Evolutionary conservation across 2,113 vertebrate genomes (phyloP).

Genomic region (Crotalus helleri): DNA sequence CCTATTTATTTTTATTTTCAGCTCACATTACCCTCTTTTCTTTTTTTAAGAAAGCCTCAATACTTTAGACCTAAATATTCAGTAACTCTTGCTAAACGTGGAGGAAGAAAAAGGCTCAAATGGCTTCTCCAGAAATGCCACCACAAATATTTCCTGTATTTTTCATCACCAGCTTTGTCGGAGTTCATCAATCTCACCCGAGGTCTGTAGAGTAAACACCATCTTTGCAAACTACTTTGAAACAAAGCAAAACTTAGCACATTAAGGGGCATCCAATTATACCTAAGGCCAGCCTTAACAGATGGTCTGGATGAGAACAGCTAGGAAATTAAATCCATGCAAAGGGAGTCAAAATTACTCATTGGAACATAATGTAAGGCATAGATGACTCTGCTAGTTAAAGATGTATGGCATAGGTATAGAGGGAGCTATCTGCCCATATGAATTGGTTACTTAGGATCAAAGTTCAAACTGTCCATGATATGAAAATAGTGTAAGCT

Average conservation of each 20-base stretch:
- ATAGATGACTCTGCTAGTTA: background rate
- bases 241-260: constrained; percentile 35
- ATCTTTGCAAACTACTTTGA: background rate
- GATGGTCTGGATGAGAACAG: constrained; percentile 21
- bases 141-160: constrained; percentile 54
- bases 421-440: background rate
- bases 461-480: background rate
- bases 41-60: constrained; percentile 28
- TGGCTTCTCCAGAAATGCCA: constrained; percentile 47
- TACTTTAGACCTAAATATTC: constrained; percentile 52
- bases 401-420: background rate
- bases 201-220: constrained; percentile 37
- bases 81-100: constrained; percentile 23
- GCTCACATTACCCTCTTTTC: constrained; percentile 45
- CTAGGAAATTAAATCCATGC: constrained; percentile 5
- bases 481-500: background rate
- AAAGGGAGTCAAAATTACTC: constrained; percentile 6
- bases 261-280: constrained; percentile 17
- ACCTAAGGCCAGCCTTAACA: constrained; percentile 20
- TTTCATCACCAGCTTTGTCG: constrained; percentile 52
- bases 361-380: background rate
- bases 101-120: background rate
- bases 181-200: constrained; percentile 44
- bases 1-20: constrained; percentile 35
- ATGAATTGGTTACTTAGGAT: background rate